Evolutionary conservation across 2,888 invertebrate genomes (phyloP).

Genomic region (Drosophila mayaguana): DNA sequence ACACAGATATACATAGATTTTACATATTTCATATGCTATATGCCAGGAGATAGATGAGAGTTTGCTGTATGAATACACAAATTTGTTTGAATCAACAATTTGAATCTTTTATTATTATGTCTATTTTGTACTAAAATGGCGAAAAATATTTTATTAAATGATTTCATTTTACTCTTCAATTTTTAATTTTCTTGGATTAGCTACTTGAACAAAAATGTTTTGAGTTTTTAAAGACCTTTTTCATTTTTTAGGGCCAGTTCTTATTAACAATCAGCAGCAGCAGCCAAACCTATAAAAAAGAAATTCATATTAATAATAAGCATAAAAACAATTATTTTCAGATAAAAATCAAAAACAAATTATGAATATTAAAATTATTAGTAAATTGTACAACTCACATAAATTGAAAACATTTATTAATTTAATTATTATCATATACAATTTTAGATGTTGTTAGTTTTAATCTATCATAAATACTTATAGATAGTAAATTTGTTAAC

Average conservation of each 20-base stretch:
- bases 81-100: constrained; percentile 50
- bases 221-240: constrained; percentile 51
- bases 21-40: not conserved
- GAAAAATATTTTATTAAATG: constrained; percentile 28
- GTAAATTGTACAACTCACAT: constrained; percentile 9
- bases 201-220: constrained; percentile 21
- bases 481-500: constrained; percentile 15
- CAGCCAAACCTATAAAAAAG: constrained; percentile 69
- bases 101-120: constrained; percentile 30
- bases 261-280: not conserved
- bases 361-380: not conserved
- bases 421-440: constrained; percentile 56
- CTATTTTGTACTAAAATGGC: not conserved
- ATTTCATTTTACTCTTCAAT: not conserved
- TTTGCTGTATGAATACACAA: constrained; percentile 66
- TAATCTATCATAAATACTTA: constrained; percentile 42
- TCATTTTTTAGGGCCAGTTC: constrained; percentile 1
- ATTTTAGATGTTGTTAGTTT: constrained; percentile 27
- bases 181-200: constrained; percentile 14
- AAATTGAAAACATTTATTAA: constrained; percentile 73
- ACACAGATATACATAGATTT: constrained; percentile 8
- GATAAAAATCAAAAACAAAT: not conserved
- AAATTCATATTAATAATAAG: constrained; percentile 69
- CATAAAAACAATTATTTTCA: not conserved
- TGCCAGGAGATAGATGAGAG: constrained; percentile 30